Evolutionary conservation across 2,888 invertebrate genomes (phyloP).

Genomic region (Liopterus haemorrhoidalis): DNA sequence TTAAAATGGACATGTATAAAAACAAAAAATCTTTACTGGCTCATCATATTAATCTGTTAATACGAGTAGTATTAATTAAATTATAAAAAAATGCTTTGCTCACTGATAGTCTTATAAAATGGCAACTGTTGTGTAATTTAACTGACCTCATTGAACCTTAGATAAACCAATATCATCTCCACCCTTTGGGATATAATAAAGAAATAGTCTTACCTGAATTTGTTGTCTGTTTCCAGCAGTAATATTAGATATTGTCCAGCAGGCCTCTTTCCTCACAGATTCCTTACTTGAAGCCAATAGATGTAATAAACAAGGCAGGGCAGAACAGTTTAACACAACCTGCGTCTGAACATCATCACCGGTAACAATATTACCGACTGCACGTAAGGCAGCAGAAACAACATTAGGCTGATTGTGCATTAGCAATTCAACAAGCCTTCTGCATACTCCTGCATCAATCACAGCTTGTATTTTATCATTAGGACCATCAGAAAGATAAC

Average conservation of each 20-base stretch:
- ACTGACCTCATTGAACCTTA: too few relatives aligned
- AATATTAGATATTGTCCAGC: conserved; percentile 96
- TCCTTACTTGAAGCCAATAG: conserved; percentile 73
- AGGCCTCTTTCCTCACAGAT: conserved; percentile 87
- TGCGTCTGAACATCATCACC: conserved; percentile 96
- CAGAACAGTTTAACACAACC: conserved; percentile 85
- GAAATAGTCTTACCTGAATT: conserved; percentile 63
- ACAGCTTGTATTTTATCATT: conserved; percentile 97
- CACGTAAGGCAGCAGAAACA: conserved; percentile 85
- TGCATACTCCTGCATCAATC: conserved; percentile 90
- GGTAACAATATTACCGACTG: conserved; percentile 97
- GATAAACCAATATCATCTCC: too few relatives aligned
- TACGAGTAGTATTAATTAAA: too few relatives aligned
- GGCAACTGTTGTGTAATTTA: too few relatives aligned
- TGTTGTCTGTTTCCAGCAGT: conserved; percentile 92
- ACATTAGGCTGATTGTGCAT: conserved; percentile 81
- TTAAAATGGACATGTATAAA: too few relatives aligned
- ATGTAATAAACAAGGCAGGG: conserved; percentile 75
- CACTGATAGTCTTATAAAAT: too few relatives aligned
- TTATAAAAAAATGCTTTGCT: too few relatives aligned
- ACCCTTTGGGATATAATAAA: too few relatives aligned
- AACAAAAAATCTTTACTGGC: too few relatives aligned
- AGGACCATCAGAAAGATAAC: conserved; percentile 92
- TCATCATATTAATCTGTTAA: too few relatives aligned
- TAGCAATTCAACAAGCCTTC: conserved; percentile 48